Evolutionary conservation across 2,888 invertebrate species (phyloP).

Genomic region (Ceratothoa steindachneri): DNA sequence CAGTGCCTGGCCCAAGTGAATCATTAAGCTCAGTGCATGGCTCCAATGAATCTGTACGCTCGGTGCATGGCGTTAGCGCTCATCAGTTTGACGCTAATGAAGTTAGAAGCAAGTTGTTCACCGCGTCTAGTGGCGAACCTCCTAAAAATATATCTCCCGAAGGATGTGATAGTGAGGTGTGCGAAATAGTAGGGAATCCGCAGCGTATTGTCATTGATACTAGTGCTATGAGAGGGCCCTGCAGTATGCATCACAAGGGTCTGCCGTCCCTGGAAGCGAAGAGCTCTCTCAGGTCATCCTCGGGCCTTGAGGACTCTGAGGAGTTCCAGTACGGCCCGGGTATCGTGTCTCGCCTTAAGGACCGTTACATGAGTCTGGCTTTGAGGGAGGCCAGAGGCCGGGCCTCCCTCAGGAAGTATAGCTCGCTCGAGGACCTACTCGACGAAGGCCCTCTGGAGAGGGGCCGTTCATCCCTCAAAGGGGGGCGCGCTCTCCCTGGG

Average conservation of each 20-base stretch:
- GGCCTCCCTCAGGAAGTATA: conserved; percentile 68
- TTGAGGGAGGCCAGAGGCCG: conserved; percentile 66
- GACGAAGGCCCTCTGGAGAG: conserved; percentile 56
- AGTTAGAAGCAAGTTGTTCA: too few species aligned
- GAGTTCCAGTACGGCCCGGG: conserved; percentile 87
- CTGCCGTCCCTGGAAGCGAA: conserved; percentile 6
- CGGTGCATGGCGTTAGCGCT: conserved; percentile 14
- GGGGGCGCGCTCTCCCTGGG: conserved; percentile 51
- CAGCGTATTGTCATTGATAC: neutral
- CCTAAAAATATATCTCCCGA: neutral
- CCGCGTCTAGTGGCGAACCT: neutral
- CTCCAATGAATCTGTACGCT: neutral
- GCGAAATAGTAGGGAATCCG: neutral
- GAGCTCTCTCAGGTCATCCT: neutral
- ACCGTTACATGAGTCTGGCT: conserved; percentile 79
- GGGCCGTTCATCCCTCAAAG: conserved; percentile 48
- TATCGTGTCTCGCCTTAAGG: conserved; percentile 79
- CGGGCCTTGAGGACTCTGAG: conserved; percentile 55
- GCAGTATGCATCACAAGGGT: conserved; percentile 45
- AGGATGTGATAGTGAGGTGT: neutral
- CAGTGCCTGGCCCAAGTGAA: neutral
- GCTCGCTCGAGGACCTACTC: conserved; percentile 77
- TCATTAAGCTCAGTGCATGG: neutral
- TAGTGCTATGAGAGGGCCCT: conserved; percentile 20
- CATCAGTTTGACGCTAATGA: too few species aligned